phyloP scores from a whole-genome alignment of 2,113 vertebrate species.

The Melanerpes formicivorus region DNA sequence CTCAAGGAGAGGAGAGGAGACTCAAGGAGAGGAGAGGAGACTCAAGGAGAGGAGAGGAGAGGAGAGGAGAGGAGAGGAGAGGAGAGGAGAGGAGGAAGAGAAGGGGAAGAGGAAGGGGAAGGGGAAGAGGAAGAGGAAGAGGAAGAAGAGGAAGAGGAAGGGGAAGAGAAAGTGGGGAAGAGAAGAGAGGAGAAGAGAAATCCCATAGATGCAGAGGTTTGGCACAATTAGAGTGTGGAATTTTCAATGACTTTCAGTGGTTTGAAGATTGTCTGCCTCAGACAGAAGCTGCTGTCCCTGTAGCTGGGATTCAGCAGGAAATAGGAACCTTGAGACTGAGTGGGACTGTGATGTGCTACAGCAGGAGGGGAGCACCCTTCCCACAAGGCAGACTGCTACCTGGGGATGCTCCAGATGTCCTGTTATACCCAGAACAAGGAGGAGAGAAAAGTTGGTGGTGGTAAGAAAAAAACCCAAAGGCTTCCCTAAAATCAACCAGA shows the following conservation, averaged over 20 bases:
- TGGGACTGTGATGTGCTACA: not conserved
- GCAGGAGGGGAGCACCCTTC: not conserved
- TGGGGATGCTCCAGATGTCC: not conserved
- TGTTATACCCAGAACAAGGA: not conserved
- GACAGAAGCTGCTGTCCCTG: not conserved
- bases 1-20: accelerated
- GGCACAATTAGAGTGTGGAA: not conserved
- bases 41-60: no score
- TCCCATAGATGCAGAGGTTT: not conserved
- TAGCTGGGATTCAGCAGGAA: not conserved
- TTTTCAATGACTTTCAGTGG: not conserved
- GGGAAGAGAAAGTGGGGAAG: not conserved
- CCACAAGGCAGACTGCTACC: not conserved
- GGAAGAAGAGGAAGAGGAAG: no score
- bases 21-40: no score
- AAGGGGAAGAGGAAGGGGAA: accelerated
- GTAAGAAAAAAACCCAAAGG: not conserved
- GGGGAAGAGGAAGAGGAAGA: no score
- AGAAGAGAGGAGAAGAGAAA: no score
- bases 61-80: no score
- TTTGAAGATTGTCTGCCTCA: not conserved
- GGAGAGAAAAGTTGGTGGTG: not conserved
- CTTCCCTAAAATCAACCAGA: not conserved
- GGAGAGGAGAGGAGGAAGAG: no score
- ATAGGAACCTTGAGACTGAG: not conserved